Conservation (phyloP, 2,113 vertebrate species). For the Microtus richardsoni region DNA sequence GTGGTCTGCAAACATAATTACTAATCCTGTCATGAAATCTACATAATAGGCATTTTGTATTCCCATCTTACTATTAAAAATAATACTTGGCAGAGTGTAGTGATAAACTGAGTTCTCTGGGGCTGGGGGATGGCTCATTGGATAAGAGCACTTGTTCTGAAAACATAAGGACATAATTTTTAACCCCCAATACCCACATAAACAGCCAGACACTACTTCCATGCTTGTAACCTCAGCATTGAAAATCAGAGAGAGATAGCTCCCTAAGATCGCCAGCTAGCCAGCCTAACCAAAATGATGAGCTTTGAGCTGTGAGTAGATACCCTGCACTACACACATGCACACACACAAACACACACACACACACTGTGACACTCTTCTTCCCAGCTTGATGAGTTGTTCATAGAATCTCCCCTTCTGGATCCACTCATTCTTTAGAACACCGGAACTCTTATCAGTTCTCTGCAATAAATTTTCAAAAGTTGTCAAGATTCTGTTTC, state of each 20-base stretch:
- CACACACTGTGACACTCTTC: not conserved
- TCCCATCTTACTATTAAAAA: not conserved
- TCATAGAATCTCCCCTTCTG: not conserved
- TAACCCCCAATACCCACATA: not conserved
- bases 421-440: not conserved
- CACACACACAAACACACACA: not conserved
- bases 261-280: not conserved
- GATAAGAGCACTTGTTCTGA: not conserved
- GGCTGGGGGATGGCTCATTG: not conserved
- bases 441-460: not conserved
- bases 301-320: not conserved
- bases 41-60: not conserved
- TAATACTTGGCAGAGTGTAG: not conserved
- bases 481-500: not conserved
- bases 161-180: not conserved
- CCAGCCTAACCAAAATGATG: not conserved
- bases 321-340: too few species aligned
- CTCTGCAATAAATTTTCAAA: conserved; percentile 23
- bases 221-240: not conserved
- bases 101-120: not conserved
- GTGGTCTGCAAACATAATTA: not conserved
- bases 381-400: not conserved
- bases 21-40: not conserved
- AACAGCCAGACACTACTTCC: not conserved
- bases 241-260: not conserved